Base-by-base conservation (phyloP, 1,140 invertebrate species). In the Luehdorfia chinensis region DNA sequence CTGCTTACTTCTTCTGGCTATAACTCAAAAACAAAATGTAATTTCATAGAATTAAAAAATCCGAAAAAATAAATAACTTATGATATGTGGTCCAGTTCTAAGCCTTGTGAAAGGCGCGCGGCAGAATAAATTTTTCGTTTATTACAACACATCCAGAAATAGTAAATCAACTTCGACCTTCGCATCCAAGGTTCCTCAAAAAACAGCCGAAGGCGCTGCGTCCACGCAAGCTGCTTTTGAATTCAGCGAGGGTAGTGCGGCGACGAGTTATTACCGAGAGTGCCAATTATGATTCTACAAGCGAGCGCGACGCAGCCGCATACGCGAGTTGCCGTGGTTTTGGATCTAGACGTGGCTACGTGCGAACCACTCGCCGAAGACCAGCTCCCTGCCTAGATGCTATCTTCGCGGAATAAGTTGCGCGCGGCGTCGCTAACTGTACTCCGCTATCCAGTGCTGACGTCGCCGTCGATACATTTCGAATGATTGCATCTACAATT, bases 261-360 rank as follows among this genome's bases (percentile, higher is more conserved):
- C 55, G 54, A 59, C 58, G 67, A 74, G 71, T 74, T 74, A 74
- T 66, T 62, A 59, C 71, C 59, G 56, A 58, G 65, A 62, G 62
- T 52, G 57, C 60, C 58, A 50, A 61, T 74, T 66, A 67, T 66
- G 67, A 74, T 74, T 68, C 67, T 37, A 50, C 49, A 47, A 48
- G 55, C 60, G 61, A 61, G 32, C 54, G 46, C 37, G 50, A 46
- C 50, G 52, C 37, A 31, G 50, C 62, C 59, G 59, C n/a, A n/a
- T n/a, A n/a, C n/a, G n/a, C n/a, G n/a, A n/a, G n/a, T n/a, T n/a
- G n/a, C n/a, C n/a, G n/a, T n/a, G n/a, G n/a, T n/a, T n/a, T n/a
- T n/a, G n/a, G n/a, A n/a, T n/a, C n/a, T n/a, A n/a, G n/a, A 66
- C 59, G 58, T 55, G 62, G 14, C 47, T 36, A 15, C 16, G 51